Base-by-base conservation (phyloP, 2,797 vertebrate genomes). In the Mormyrus proboscirostris region DNA sequence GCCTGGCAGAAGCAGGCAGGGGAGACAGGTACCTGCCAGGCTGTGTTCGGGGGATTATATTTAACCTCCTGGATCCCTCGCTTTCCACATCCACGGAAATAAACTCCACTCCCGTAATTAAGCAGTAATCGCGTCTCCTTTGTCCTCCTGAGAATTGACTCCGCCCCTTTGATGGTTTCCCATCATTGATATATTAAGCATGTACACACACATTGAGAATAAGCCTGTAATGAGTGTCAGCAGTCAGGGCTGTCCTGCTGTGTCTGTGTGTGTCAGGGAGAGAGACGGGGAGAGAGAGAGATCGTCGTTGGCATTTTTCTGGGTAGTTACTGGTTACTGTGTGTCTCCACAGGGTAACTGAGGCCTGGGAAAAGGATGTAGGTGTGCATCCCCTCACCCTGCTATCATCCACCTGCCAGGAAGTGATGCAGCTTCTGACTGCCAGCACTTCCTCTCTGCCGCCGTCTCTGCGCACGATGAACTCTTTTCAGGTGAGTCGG, bases 401-500 rank as follows among this genome's bases (percentile, higher is more conserved):
- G 89, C 98, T 98, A 1, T 93, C 94, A 91, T 94, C 94, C 83
- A 97, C 98, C 8, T 99, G 98, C 89, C 94, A 98, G 93, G 97
- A 99, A 92, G 92, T 99, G 86, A 93, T 97, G 88, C 92, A 95
- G 92, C 94, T 97, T 87, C 92, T 99, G 62, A 93, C 94, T 1
- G 94, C 95, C 91, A 98, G 95, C 93, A 98, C 96, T 10, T 88
- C 94, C 4, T 92, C 92, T 0, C 95, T 99, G 59, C 98, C 98
- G 2, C 91, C 91, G 0, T 98, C 97, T 0, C 95, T 99, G 93
- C 97, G 93, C 57, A 90, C 59, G 90, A 96, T 99, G 97, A 97
- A 97, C 92, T 95, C 96, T 88, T 99, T 98, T 91, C 95, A 98
- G 98, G 98, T 99, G 94, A 96, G 95, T 89, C 5, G 14, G 8